Conservation (phyloP, 2,888 invertebrate species). For the Ypsolopha sequella region DNA sequence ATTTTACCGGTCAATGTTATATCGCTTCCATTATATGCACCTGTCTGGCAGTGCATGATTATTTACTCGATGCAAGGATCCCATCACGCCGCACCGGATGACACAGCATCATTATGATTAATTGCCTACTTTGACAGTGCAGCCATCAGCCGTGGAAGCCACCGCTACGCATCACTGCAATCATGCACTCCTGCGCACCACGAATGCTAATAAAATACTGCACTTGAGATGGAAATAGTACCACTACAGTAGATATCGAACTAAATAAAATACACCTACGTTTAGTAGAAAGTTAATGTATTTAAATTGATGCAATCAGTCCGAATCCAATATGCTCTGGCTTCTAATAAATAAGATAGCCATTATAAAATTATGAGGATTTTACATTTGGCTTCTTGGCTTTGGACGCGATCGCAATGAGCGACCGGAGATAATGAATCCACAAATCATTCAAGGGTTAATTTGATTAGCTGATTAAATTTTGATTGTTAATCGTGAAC, state of each 20-base stretch:
- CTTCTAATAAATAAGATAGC: too few relatives aligned
- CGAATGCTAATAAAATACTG: neutral
- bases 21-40: too few relatives aligned
- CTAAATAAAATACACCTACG: neutral
- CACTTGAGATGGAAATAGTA: neutral
- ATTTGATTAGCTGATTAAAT: too few relatives aligned
- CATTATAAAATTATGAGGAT: too few relatives aligned
- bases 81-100: conserved; percentile 7
- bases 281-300: conserved; percentile 1
- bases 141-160: too few relatives aligned
- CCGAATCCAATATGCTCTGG: too few relatives aligned
- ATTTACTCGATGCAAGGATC: conserved; percentile 14
- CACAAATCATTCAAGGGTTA: too few relatives aligned
- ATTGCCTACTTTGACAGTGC: conserved; percentile 13
- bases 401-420: too few relatives aligned
- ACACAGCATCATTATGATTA: conserved; percentile 24
- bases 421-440: too few relatives aligned
- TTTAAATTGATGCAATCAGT: conserved; percentile 1
- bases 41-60: conserved; percentile 6
- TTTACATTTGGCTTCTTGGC: too few relatives aligned
- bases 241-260: neutral
- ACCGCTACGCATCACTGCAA: neutral
- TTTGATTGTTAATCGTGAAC: too few relatives aligned
- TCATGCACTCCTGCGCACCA: neutral
- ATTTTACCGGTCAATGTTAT: too few relatives aligned